phyloP scores from a whole-genome alignment of 2,888 invertebrate genomes.

The Drosophila anomalata region DNA sequence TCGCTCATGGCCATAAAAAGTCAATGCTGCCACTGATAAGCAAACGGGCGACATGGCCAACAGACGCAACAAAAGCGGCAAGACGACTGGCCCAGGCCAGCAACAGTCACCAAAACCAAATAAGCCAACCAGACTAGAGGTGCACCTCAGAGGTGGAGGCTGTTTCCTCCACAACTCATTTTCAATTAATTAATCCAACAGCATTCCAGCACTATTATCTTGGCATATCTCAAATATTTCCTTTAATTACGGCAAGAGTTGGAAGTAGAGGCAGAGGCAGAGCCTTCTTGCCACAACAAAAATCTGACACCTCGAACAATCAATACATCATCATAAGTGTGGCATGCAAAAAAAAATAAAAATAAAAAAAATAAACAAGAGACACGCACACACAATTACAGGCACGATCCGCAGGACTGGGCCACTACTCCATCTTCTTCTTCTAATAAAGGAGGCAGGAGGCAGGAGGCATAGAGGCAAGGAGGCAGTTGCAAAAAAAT shows the following conservation, averaged over 20 bases:
- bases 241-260: constrained; percentile 72
- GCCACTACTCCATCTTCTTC: constrained; percentile 32
- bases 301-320: constrained; percentile 79
- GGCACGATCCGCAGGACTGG: constrained; percentile 56
- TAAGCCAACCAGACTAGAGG: constrained; percentile 38
- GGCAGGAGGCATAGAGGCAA: no score
- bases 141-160: constrained; percentile 6
- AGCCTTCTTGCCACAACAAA: constrained; percentile 49
- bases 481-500: constrained; percentile 53
- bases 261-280: constrained; percentile 24
- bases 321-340: constrained; percentile 78
- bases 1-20: constrained; percentile 71
- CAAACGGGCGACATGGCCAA: constrained; percentile 72
- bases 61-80: constrained; percentile 28
- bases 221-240: constrained; percentile 79
- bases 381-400: constrained; percentile 77
- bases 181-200: constrained; percentile 80
- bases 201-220: constrained; percentile 79
- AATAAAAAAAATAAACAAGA: constrained; percentile 46
- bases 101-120: constrained; percentile 29
- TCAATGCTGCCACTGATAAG: constrained; percentile 74
- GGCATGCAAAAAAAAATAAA: constrained; percentile 53
- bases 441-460: constrained; percentile 52
- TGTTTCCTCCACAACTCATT: constrained; percentile 71
- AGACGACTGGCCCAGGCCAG: background rate